phyloP scores from a whole-genome alignment of 2,113 vertebrate species.

The Chlorodrepanis virens region DNA sequence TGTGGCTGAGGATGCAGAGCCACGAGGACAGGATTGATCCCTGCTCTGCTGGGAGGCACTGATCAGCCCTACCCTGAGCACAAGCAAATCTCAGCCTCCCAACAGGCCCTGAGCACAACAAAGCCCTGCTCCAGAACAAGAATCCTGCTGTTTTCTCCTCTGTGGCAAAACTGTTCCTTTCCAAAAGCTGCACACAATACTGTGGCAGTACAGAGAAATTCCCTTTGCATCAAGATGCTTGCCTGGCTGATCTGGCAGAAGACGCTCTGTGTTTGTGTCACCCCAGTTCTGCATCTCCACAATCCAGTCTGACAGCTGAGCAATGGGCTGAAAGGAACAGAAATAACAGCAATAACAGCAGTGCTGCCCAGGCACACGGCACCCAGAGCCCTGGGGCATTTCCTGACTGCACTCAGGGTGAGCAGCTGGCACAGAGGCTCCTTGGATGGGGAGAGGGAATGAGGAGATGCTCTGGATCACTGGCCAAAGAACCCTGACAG shows the following conservation, averaged over 20 bases:
- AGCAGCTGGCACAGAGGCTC: not conserved
- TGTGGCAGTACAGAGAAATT: not conserved
- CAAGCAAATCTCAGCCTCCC: not conserved
- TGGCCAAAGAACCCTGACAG: not conserved
- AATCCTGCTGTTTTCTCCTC: not conserved
- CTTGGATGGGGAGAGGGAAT: not conserved
- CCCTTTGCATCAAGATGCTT: not conserved
- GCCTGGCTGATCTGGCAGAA: not conserved
- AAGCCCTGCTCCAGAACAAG: not conserved
- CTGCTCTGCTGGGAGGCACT: not conserved
- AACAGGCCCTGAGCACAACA: not conserved
- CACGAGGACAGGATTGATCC: not conserved
- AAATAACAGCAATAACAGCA: not conserved
- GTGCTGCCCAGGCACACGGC: not conserved
- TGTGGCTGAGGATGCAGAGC: not conserved
- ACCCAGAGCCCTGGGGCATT: not conserved
- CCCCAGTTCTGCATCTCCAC: not conserved
- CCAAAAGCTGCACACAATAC: not conserved
- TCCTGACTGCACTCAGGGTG: not conserved
- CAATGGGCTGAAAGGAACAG: not conserved
- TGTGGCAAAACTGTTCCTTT: not conserved
- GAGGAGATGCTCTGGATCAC: not conserved
- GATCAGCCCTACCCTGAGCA: not conserved
- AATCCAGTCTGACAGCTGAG: constrained; percentile 9
- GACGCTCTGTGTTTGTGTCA: not conserved